phyloP scores from a whole-genome alignment of 2,797 vertebrate genomes.

The Salmo trutta region DNA sequence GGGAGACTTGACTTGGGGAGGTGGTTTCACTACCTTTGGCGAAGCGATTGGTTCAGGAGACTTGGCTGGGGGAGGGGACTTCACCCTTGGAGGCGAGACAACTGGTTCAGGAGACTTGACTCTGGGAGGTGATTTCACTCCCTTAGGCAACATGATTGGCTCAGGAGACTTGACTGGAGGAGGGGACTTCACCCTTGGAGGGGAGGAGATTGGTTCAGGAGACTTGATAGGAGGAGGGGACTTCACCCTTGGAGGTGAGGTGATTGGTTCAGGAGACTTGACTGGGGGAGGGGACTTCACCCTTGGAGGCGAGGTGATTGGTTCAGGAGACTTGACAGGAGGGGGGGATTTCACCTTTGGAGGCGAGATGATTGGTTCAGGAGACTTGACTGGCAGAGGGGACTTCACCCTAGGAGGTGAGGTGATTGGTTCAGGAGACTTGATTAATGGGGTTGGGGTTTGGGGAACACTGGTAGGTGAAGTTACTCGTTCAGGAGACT shows the following conservation, averaged over 20 bases:
- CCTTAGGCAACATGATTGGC: constrained; percentile 67
- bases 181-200: constrained; percentile 66
- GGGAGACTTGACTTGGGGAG: constrained; percentile 55
- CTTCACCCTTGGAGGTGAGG: not conserved
- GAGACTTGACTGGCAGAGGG: constrained; percentile 79
- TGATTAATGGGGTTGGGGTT: constrained; percentile 34
- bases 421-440: constrained; percentile 38
- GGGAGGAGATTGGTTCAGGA: constrained; percentile 21
- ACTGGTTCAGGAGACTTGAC: constrained; percentile 77
- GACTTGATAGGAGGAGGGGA: constrained; percentile 61
- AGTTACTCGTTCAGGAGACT: constrained; percentile 60
- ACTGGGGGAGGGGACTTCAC: constrained; percentile 53
- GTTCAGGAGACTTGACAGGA: not conserved
- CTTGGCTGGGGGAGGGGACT: constrained; percentile 71
- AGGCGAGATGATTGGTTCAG: constrained; percentile 37
- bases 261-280: constrained; percentile 53
- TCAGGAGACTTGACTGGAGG: constrained; percentile 62
- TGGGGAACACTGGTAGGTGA: constrained; percentile 69
- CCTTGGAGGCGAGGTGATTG: constrained; percentile 5
- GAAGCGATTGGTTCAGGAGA: constrained; percentile 59
- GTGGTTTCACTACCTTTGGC: constrained; percentile 56
- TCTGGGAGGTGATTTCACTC: constrained; percentile 73
- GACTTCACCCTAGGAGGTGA: constrained; percentile 49
- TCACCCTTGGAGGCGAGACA: constrained; percentile 82
- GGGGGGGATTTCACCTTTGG: constrained; percentile 10